Conservation (phyloP, 2,797 vertebrate species). For the Hybognathus amarus region DNA sequence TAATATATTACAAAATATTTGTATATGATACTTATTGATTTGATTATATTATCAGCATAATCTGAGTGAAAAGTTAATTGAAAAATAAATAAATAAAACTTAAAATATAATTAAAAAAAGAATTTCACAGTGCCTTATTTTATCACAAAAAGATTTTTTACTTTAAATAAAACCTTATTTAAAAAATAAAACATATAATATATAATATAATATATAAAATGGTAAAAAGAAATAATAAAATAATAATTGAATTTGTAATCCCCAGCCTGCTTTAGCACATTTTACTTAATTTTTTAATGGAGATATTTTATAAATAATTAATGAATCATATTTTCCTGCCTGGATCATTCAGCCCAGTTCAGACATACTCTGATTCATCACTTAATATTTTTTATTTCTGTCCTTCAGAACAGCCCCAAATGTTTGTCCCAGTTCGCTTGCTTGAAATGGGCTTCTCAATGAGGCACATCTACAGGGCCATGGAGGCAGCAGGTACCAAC, state of each 20-base stretch:
- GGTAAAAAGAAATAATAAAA: not conserved
- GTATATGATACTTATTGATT: not conserved
- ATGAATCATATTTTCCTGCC: not conserved
- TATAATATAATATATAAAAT: not conserved
- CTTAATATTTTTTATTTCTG: constrained; percentile 60
- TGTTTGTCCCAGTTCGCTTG: constrained; percentile 84
- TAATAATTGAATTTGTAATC: not conserved
- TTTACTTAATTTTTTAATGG: not conserved
- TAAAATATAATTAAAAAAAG: too few relatives aligned
- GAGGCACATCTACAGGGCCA: constrained; percentile 85
- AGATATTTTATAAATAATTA: not conserved
- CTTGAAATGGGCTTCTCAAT: constrained; percentile 87
- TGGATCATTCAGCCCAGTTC: not conserved
- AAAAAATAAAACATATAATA: not conserved
- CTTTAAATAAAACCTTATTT: not conserved
- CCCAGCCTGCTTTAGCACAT: not conserved
- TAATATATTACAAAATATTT: not conserved
- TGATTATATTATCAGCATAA: not conserved
- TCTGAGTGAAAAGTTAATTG: not conserved
- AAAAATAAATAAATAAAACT: not conserved
- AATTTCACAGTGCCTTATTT: too few relatives aligned
- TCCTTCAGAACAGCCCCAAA: constrained; percentile 81
- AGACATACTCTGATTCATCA: not conserved
- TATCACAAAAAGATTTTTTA: not conserved
- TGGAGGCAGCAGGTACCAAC: constrained; percentile 84